Evolutionary conservation across 2,888 invertebrate species (phyloP).

Genomic region (Tinea pellionella): DNA sequence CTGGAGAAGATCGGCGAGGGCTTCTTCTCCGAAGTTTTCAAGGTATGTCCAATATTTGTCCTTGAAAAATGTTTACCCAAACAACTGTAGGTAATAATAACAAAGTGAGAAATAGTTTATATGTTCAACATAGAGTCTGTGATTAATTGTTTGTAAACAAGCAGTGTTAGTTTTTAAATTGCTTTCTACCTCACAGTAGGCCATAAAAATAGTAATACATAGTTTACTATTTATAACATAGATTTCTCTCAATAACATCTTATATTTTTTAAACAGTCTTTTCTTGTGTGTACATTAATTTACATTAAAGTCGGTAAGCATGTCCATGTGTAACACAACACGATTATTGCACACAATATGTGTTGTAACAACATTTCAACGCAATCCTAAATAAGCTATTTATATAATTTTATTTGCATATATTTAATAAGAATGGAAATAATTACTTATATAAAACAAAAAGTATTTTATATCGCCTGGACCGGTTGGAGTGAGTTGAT

Average conservation of each 20-base stretch:
- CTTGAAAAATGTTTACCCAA: too few species aligned
- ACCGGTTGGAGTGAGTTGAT: too few species aligned
- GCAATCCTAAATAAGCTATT: neutral
- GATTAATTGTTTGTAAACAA: too few species aligned
- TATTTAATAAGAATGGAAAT: neutral
- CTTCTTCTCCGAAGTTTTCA: slow-evolving; percentile 97
- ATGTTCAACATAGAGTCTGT: too few species aligned
- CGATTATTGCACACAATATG: neutral
- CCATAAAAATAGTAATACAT: neutral
- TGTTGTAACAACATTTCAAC: neutral
- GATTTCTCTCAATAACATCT: neutral
- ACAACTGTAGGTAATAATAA: too few species aligned
- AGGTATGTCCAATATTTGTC: slow-evolving; percentile 74
- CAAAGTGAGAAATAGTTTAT: too few species aligned
- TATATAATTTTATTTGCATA: neutral
- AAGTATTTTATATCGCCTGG: too few species aligned
- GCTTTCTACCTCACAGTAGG: too few species aligned
- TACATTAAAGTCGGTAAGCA: neutral
- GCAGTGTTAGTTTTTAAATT: too few species aligned
- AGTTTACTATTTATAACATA: neutral
- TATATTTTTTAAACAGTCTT: too few species aligned
- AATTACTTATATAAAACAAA: too few species aligned
- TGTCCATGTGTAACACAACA: neutral
- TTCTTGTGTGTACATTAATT: too few species aligned
- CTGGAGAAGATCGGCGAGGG: slow-evolving; percentile 94